These are phyloP conservation scores for Drosophila mojavensis DNA, from an alignment of 1,140 invertebrate genomes.

Conservation along the genomic window DNA sequence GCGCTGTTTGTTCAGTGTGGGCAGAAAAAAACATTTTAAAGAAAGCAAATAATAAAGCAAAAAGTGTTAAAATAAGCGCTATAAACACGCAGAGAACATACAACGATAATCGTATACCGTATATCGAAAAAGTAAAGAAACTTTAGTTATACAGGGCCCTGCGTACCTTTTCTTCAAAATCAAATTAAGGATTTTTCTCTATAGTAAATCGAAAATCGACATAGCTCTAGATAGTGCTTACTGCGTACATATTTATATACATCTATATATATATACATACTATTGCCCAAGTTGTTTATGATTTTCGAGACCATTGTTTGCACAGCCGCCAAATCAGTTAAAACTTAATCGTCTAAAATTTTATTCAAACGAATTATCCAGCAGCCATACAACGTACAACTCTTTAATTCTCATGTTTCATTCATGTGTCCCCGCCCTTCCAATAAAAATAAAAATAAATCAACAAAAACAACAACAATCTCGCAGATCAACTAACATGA, in stretches of 20 bases:
- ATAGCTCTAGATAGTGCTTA: constrained; percentile 17
- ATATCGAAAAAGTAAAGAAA: too few relatives aligned
- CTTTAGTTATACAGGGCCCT: too few relatives aligned
- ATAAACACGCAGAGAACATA: constrained; percentile 14
- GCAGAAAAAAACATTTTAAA: constrained; percentile 46
- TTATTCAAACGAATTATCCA: constrained; percentile 29
- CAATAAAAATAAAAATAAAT: constrained; percentile 27
- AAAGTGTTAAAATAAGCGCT: constrained; percentile 1
- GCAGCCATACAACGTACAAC: constrained; percentile 39
- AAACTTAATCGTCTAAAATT: constrained; percentile 7
- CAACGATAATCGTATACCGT: constrained; percentile 13
- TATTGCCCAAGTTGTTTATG: constrained; percentile 9
- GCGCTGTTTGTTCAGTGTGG: constrained; percentile 79
- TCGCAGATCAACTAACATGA: neutral
- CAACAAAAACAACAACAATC: constrained; percentile 31
- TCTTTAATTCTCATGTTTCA: constrained; percentile 48
- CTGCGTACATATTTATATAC: constrained; percentile 25
- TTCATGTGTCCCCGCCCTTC: constrained; percentile 42
- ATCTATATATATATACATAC: neutral
- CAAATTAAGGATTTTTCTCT: neutral
- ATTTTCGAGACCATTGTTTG: constrained; percentile 19
- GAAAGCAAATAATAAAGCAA: constrained; percentile 19
- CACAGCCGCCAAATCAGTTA: constrained; percentile 33
- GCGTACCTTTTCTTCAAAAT: constrained; percentile 3
- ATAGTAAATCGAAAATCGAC: neutral